Evolutionary conservation across 2,113 vertebrate species (phyloP), one percentile per base, ranked within the genome.

Genomic region (Eulacestoma nigropectus): DNA sequence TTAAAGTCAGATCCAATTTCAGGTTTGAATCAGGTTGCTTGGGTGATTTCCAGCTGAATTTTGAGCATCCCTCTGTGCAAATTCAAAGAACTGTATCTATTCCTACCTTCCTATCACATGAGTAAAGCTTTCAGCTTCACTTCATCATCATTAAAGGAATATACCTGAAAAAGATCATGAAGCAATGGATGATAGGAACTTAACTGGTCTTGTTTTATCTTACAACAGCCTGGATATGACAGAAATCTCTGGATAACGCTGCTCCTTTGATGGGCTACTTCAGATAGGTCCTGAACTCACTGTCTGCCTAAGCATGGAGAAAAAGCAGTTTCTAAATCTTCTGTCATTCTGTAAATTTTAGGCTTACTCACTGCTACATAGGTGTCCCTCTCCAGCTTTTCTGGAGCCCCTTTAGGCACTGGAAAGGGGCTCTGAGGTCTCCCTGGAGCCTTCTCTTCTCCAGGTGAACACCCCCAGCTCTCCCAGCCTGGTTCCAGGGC

Each of bases 111-210:
- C 33, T 37, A 69, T 55, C 41, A 82, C 41, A 46, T 18, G 63
- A 15, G 86, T 60, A 53, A 82, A 83, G 59, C 56, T 93, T 95
- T 77, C n/a, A 94, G 76, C 63, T 77, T 93, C 42, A 60, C 20
- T 88, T 46, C 42, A 63, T 72, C 89, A 39, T 42, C 78, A 13
- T 64, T 80, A 63, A 84, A 89, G 14, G 6, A 90, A 87, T 67
- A 46, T 10, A 39, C 1, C 55, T 65, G 42, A 49, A 39, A 64
- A 75, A 49, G 6, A 11, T 11, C 41, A 73, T 4, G 50, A 33
- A 69, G 39, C 14, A 73, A 20, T 21, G 62, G 42, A 10, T 41
- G 47, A 59, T 0, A 74, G 29, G 35, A 57, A 59, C 29, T 20
- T 3, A n/a, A 44, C 15, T 39, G 62, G 8, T 27, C 32, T 50